Percentiles rank a stretch among this genome's conserved stretches.
Evolutionary conservation across 2,113 vertebrate genomes (phyloP).

Genomic region (Microtus pennsylvanicus): DNA sequence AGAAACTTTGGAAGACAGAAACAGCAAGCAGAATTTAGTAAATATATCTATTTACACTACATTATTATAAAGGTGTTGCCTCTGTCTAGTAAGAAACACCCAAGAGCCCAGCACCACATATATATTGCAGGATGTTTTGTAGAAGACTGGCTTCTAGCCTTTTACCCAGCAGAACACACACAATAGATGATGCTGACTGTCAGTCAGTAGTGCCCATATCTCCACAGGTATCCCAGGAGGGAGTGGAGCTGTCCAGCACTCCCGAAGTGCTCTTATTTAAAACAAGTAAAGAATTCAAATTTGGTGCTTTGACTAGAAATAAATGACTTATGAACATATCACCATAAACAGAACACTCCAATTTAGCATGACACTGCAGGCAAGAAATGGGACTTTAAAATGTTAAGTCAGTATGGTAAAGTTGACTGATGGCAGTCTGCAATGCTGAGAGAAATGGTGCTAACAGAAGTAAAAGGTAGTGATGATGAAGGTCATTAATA

Average conservation of each 20-base stretch:
- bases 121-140: neutral
- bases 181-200: neutral
- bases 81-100: constrained; percentile 9
- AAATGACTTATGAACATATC: neutral
- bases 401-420: neutral
- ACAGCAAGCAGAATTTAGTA: constrained; percentile 34
- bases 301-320: neutral
- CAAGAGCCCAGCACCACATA: neutral
- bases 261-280: neutral
- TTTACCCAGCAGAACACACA: neutral
- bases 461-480: neutral
- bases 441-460: neutral
- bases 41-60: constrained; percentile 21
- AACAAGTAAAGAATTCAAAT: neutral
- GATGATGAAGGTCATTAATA: neutral
- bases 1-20: neutral
- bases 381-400: neutral
- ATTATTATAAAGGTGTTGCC: neutral
- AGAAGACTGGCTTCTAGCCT: neutral
- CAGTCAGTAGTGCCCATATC: neutral
- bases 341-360: neutral
- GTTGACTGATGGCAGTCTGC: neutral
- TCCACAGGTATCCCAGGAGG: neutral
- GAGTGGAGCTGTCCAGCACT: neutral
- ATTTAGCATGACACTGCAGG: neutral